Base-by-base conservation (phyloP, 2,797 vertebrate genomes). In the Poecilia picta region DNA sequence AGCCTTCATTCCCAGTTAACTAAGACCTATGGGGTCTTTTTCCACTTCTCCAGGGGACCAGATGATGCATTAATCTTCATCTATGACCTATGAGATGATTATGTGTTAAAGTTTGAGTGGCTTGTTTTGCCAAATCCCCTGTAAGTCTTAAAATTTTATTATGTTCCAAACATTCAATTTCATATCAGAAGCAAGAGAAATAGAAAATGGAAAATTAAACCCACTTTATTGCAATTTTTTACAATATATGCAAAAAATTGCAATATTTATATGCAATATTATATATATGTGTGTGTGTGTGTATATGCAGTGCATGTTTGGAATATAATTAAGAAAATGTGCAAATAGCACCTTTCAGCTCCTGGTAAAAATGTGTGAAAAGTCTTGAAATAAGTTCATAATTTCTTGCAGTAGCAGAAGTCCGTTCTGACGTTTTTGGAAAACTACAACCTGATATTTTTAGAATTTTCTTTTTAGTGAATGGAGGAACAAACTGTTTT, bases 1-100 rank as follows among this genome's bases (percentile, higher is more conserved):
- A 59, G 47, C 47, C 64, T 62, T 18, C 41, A 41, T 62, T 78
- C 46, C 2, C 28, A 68, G 72, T 45, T 64, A 76, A 39, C 51
- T 31, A 74, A 70, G 81, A 64, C 76, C 81, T 51, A n/a, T 47
- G 66, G 76, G 49, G 51, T 12, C 64, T 76, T 43, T n/a, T 0
- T 39, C 33, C 33, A 15, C 23, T 31, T 41, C 51, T 75, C 39
- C 51, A 45, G 25, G 39, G 31, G 2, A n/a, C 20, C 41, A 46
- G 53, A 0, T 71, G 2, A 76, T 36, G 18, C 36, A 41, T 36
- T 25, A 36, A 39, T 77, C 71, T 74, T 47, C 20, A 53, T 85
- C 43, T 62, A 41, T 41, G 46, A 8, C 51, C 47, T 68, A 68
- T 68, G 36, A 68, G 36, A 68, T 41, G 18, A 68, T 25, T 8